phyloP scores from a whole-genome alignment of 2,888 invertebrate genomes.

The Tetragnatha montana region DNA sequence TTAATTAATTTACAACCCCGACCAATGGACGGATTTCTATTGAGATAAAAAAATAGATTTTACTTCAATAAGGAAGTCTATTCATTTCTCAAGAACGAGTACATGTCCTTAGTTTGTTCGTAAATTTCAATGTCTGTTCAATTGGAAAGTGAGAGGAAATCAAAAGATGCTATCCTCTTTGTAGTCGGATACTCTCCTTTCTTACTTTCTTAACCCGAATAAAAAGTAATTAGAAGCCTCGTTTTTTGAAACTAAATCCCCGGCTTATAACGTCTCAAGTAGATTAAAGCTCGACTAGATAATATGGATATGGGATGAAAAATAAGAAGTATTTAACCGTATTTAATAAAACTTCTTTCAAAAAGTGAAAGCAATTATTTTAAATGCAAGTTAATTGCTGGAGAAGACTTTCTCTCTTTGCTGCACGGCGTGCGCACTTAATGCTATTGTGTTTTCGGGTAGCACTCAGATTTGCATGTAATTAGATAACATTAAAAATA shows the following conservation, averaged over 20 bases:
- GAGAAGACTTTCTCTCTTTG: neutral
- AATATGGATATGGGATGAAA: neutral
- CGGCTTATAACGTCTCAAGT: neutral
- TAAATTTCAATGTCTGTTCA: slow-evolving; percentile 21
- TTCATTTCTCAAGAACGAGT: neutral
- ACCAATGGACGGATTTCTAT: slow-evolving; percentile 12
- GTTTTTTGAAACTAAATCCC: neutral
- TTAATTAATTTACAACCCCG: slow-evolving; percentile 24
- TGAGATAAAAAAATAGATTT: slow-evolving; percentile 8
- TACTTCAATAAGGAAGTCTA: slow-evolving; percentile 1
- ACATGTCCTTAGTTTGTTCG: slow-evolving; percentile 10
- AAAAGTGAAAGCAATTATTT: slow-evolving; percentile 1
- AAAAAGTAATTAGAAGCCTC: neutral
- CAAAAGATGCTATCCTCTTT: slow-evolving; percentile 23
- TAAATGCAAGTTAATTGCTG: neutral
- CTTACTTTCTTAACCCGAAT: neutral
- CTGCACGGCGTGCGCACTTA: neutral
- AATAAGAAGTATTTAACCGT: neutral
- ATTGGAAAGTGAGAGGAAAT: slow-evolving; percentile 20
- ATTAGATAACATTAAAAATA: slow-evolving; percentile 1
- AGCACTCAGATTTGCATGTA: neutral
- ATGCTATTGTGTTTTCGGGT: neutral
- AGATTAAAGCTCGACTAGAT: neutral
- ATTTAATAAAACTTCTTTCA: neutral
- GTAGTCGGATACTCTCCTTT: neutral